Percentiles rank a stretch among this genome's conserved stretches.
phyloP scores from a whole-genome alignment of 2,113 vertebrate genomes.

The Syngnathus scovelli region DNA sequence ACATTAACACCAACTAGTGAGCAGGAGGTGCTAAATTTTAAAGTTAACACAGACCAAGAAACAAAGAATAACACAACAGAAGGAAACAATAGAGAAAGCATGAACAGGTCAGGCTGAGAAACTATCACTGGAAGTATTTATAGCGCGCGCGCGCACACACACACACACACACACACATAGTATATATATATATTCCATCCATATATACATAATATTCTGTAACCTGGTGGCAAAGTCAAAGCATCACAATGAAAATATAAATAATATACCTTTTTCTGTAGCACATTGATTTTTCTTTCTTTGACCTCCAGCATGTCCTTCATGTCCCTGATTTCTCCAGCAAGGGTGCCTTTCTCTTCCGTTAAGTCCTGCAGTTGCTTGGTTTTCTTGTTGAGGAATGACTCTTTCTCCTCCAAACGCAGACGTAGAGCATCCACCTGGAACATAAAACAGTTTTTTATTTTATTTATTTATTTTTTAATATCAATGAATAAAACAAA shows the following conservation, averaged over 20 bases:
- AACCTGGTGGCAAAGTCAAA: not conserved
- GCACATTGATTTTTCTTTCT: constrained; percentile 96
- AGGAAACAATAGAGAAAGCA: constrained; percentile 16
- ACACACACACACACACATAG: constrained; percentile 2
- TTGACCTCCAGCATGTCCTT: constrained; percentile 99
- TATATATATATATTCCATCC: not conserved
- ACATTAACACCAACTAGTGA: not conserved
- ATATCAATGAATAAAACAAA: too few species aligned
- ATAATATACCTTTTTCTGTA: constrained; percentile 90
- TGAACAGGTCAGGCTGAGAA: constrained; percentile 32
- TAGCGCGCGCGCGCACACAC: constrained; percentile 36
- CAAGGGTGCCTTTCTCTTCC: constrained; percentile 94
- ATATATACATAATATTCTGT: not conserved
- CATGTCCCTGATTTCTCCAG: constrained; percentile 96
- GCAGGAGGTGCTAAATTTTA: not conserved
- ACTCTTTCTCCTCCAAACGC: constrained; percentile 96
- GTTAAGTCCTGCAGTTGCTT: constrained; percentile 99
- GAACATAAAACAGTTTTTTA: not conserved
- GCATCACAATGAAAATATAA: not conserved
- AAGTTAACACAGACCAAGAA: not conserved
- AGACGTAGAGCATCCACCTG: constrained; percentile 95
- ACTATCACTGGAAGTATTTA: constrained; percentile 57
- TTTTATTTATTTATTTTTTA: too few species aligned
- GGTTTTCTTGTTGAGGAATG: constrained; percentile 96
- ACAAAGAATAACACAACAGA: not conserved